Evolutionary conservation across 2,113 vertebrate genomes (phyloP).

Genomic region (Gulo gulo): DNA sequence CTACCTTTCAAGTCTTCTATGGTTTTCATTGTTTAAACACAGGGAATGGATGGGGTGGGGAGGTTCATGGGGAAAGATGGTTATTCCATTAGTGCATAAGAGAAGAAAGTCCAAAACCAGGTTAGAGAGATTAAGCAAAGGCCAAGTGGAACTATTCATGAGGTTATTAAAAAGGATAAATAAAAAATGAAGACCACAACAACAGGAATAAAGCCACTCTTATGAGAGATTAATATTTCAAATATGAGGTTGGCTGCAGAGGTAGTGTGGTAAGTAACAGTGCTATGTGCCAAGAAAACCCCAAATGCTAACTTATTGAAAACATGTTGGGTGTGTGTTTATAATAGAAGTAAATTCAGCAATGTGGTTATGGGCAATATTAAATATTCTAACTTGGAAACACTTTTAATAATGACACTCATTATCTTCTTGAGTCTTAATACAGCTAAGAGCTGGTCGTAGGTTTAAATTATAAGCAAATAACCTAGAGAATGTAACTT

Average conservation of each 20-base stretch:
- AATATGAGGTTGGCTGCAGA: slow-evolving; percentile 36
- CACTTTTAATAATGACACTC: slow-evolving; percentile 12
- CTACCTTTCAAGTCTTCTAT: slow-evolving; percentile 31
- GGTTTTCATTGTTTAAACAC: slow-evolving; percentile 45
- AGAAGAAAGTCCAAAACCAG: slow-evolving; percentile 20
- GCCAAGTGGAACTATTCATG: slow-evolving; percentile 52
- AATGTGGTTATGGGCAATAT: background rate
- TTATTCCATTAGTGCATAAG: slow-evolving; percentile 49
- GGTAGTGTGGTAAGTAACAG: background rate
- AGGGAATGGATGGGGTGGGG: background rate
- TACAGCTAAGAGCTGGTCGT: background rate
- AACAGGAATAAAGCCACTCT: slow-evolving; percentile 61
- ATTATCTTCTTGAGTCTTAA: slow-evolving; percentile 26
- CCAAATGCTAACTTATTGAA: slow-evolving; percentile 45
- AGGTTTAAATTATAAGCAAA: slow-evolving; percentile 50
- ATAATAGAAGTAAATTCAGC: slow-evolving; percentile 61
- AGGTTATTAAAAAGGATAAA: slow-evolving; percentile 78
- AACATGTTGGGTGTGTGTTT: slow-evolving; percentile 48
- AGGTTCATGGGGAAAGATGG: background rate
- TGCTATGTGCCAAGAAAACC: slow-evolving; percentile 12
- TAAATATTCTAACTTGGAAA: slow-evolving; percentile 35
- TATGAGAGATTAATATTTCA: slow-evolving; percentile 73
- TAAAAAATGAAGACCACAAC: slow-evolving; percentile 60
- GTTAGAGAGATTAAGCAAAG: slow-evolving; percentile 67
- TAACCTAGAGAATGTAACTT: slow-evolving; percentile 4